Conservation (phyloP, 2,113 vertebrate species). For the Dromas ardeola region DNA sequence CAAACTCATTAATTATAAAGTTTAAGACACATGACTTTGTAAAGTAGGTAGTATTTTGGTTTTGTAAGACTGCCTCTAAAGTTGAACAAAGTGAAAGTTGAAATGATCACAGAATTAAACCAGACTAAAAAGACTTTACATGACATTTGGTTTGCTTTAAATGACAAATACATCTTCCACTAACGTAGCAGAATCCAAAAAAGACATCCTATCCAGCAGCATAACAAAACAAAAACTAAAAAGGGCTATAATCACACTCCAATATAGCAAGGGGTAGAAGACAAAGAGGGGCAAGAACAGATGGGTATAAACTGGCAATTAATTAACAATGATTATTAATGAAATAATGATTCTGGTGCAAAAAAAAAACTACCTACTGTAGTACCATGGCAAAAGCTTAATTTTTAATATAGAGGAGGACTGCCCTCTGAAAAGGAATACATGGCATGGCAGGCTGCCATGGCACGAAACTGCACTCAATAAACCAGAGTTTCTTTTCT, state of each 20-base stretch:
- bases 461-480: background rate
- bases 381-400: background rate
- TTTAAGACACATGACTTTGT: background rate
- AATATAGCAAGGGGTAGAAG: background rate
- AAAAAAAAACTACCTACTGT: background rate
- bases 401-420: background rate
- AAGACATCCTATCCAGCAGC: background rate
- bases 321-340: background rate
- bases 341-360: background rate
- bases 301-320: background rate
- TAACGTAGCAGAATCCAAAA: background rate
- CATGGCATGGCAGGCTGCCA: background rate
- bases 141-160: background rate
- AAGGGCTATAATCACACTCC: background rate
- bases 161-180: background rate
- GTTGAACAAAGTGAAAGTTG: background rate
- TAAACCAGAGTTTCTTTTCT: background rate
- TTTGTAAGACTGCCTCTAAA: background rate
- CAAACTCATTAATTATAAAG: background rate
- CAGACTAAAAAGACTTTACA: background rate
- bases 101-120: background rate
- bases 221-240: background rate
- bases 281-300: background rate
- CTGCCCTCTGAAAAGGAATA: background rate
- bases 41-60: background rate